Evolutionary conservation across 35 echinoderm and acorn worm species (phyloP).

Genomic region (Apostichopus japonicus): DNA sequence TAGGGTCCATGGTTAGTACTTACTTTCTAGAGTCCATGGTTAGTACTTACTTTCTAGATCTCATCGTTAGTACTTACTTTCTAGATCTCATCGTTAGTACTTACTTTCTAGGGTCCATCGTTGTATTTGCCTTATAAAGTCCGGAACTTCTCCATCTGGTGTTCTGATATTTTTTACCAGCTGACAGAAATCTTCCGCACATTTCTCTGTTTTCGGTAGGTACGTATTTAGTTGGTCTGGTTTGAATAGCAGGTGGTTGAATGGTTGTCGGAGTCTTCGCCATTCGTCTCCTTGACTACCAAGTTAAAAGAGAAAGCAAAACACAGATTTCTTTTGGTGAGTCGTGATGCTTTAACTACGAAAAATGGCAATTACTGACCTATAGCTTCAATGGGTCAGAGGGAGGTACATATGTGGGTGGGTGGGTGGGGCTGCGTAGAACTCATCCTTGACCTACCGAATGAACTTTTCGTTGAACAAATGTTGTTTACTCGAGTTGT

Average conservation of each 20-base stretch:
- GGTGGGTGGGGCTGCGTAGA: no score
- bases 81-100: not conserved
- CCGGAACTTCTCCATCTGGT: slow-evolving; percentile 73
- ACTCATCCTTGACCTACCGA: no score
- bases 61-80: no score
- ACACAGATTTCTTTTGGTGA: not conserved
- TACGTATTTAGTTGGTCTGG: slow-evolving; percentile 70
- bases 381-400: no score
- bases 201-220: slow-evolving; percentile 73
- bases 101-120: slow-evolving; percentile 94
- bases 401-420: no score
- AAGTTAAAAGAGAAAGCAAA: not conserved
- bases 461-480: no score
- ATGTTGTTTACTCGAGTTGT: no score
- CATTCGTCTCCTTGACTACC: slow-evolving; percentile 89
- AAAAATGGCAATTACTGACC: no score
- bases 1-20: no score
- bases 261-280: slow-evolving; percentile 67
- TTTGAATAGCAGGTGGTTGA: slow-evolving; percentile 81
- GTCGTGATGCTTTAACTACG: not conserved
- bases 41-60: no score
- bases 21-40: no score
- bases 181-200: slow-evolving; percentile 77
- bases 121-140: slow-evolving; percentile 76
- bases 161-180: slow-evolving; percentile 59